phyloP scores from a whole-genome alignment of 2,888 invertebrate genomes.

The Drosophila kokeensis region DNA sequence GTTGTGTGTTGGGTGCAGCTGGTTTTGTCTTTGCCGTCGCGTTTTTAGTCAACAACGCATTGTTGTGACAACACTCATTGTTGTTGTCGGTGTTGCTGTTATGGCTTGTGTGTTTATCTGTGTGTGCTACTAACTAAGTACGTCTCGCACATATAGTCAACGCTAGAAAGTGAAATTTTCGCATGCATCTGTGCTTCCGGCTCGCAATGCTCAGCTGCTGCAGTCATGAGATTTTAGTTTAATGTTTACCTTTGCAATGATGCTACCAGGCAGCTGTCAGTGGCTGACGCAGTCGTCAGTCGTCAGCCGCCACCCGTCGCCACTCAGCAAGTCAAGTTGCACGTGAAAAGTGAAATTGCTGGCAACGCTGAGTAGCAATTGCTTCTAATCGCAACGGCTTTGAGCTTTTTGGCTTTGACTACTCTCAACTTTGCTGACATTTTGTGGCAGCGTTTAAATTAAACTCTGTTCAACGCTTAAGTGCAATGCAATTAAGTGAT shows the following conservation, averaged over 20 bases:
- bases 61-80: conserved; percentile 42
- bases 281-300: conserved; percentile 39
- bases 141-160: conserved; percentile 39
- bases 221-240: conserved; percentile 59
- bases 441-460: conserved; percentile 52
- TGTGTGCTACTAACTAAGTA: conserved; percentile 2
- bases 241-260: conserved; percentile 70
- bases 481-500: conserved; percentile 61
- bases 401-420: conserved; percentile 38
- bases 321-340: conserved; percentile 47
- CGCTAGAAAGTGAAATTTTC: conserved; percentile 74
- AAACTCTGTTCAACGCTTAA: conserved; percentile 42
- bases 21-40: conserved; percentile 5
- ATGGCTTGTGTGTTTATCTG: conserved; percentile 14
- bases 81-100: conserved; percentile 11
- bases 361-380: conserved; percentile 65
- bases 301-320: conserved; percentile 35
- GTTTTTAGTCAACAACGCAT: conserved; percentile 49
- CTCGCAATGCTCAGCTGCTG: conserved; percentile 38
- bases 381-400: conserved; percentile 74
- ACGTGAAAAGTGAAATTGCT: conserved; percentile 72
- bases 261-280: conserved; percentile 50
- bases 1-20: conserved; percentile 22
- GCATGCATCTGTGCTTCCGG: conserved; percentile 65
- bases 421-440: conserved; percentile 25